Conservation (phyloP, 2,888 invertebrate genomes). For the Drosophila birchii region DNA sequence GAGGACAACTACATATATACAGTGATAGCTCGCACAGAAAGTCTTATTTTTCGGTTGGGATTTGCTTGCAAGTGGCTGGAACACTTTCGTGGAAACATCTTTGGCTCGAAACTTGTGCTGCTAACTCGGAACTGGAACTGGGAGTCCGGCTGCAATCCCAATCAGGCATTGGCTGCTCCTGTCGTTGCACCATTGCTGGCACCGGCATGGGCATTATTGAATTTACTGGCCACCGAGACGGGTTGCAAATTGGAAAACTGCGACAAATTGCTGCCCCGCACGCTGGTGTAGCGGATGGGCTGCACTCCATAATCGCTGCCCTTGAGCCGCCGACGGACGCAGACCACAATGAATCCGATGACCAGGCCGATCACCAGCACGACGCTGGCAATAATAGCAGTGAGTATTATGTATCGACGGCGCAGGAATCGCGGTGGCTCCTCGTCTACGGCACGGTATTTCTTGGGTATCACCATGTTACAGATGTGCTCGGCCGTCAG, state of each 20-base stretch:
- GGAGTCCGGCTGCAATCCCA: neutral
- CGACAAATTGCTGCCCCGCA: constrained; percentile 82
- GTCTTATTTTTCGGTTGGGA: constrained; percentile 50
- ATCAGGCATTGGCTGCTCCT: constrained; percentile 68
- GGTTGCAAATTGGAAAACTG: constrained; percentile 75
- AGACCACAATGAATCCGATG: constrained; percentile 82
- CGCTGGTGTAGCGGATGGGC: constrained; percentile 83
- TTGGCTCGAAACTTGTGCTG: constrained; percentile 75
- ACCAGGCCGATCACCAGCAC: constrained; percentile 82
- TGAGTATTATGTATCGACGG: constrained; percentile 82
- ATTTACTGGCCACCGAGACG: constrained; percentile 60
- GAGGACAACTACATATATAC: constrained; percentile 51
- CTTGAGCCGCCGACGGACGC: constrained; percentile 81
- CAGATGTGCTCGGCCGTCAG: constrained; percentile 79
- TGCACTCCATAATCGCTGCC: constrained; percentile 81
- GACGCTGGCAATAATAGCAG: constrained; percentile 80
- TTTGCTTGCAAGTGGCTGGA: constrained; percentile 35
- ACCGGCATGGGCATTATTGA: constrained; percentile 54
- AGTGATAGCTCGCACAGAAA: constrained; percentile 57
- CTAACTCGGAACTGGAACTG: constrained; percentile 15
- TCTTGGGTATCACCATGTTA: constrained; percentile 77
- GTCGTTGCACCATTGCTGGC: constrained; percentile 35
- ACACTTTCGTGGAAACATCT: constrained; percentile 71
- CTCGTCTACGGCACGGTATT: constrained; percentile 79
- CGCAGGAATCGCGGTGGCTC: constrained; percentile 84